Evolutionary conservation across 2,113 vertebrate genomes (phyloP).

Genomic region (Rhinogobius similis): DNA sequence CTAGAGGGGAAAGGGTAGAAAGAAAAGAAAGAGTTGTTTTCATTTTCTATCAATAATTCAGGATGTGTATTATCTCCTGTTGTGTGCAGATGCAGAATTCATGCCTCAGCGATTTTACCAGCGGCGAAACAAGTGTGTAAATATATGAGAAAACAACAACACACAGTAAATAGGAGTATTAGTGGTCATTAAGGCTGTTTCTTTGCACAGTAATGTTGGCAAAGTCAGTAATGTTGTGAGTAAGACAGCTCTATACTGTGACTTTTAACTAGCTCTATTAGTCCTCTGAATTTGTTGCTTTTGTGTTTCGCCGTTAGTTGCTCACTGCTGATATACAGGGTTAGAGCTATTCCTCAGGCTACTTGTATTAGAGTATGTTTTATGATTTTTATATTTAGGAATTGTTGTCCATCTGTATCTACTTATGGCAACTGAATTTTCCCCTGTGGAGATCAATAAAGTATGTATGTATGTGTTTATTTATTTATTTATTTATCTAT

Average conservation of each 20-base stretch:
- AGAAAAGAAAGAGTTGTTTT: slow-evolving; percentile 56
- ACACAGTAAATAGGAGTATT: slow-evolving; percentile 20
- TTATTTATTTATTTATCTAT: too few species aligned
- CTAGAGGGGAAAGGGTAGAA: slow-evolving; percentile 14
- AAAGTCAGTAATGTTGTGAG: slow-evolving; percentile 20
- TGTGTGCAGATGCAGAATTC: slow-evolving; percentile 54
- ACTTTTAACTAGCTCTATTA: background rate
- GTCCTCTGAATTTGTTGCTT: background rate
- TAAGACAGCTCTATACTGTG: slow-evolving; percentile 3
- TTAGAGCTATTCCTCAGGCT: too few species aligned
- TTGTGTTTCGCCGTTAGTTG: background rate
- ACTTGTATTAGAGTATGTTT: too few species aligned
- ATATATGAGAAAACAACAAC: slow-evolving; percentile 8
- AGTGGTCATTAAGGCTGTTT: slow-evolving; percentile 37
- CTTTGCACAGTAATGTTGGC: slow-evolving; percentile 35
- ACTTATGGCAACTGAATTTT: too few species aligned
- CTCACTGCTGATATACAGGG: too few species aligned
- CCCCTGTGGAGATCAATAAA: too few species aligned
- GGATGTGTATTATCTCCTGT: slow-evolving; percentile 60
- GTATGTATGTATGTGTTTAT: too few species aligned
- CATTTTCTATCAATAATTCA: slow-evolving; percentile 70
- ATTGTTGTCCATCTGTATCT: too few species aligned
- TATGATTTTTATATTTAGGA: too few species aligned
- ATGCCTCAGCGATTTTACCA: slow-evolving; percentile 59
- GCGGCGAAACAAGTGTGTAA: slow-evolving; percentile 23